phyloP scores from a whole-genome alignment of 2,797 vertebrate species.

The Sternarchorhynchus goeldii region DNA sequence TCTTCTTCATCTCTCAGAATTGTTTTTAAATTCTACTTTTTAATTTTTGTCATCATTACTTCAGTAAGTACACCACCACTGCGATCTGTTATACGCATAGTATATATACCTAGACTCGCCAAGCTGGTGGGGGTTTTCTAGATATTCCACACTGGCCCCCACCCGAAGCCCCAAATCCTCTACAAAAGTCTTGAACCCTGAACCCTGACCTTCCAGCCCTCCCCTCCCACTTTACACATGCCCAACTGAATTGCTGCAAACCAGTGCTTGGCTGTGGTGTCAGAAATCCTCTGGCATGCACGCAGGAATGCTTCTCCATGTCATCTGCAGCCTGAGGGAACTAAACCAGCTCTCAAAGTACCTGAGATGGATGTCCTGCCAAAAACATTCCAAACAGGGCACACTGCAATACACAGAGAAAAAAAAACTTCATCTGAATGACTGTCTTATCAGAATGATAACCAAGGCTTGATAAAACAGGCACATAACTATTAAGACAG shows the following conservation, averaged over 20 bases:
- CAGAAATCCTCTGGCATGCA: neutral
- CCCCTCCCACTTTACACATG: no score
- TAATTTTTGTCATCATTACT: no score
- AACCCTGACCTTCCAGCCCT: neutral
- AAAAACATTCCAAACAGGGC: neutral
- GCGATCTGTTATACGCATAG: no score
- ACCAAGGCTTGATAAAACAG: slow-evolving; percentile 3
- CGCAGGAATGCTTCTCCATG: neutral
- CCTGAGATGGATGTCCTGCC: slow-evolving; percentile 2
- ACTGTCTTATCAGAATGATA: neutral
- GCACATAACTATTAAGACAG: slow-evolving; percentile 3
- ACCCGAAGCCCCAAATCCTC: no score
- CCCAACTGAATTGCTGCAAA: neutral
- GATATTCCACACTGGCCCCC: no score
- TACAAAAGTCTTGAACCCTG: no score
- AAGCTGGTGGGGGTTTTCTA: no score
- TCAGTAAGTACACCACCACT: no score
- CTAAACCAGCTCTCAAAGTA: neutral
- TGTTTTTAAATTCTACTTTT: no score
- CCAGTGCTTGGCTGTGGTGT: neutral
- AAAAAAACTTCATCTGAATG: neutral
- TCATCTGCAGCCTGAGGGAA: neutral
- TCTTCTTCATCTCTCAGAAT: no score
- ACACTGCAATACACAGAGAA: neutral
- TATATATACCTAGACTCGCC: no score